Percentiles rank a stretch among this genome's conserved stretches.
phyloP scores from a whole-genome alignment of 2,888 invertebrate species.

The Idaea aversata region DNA sequence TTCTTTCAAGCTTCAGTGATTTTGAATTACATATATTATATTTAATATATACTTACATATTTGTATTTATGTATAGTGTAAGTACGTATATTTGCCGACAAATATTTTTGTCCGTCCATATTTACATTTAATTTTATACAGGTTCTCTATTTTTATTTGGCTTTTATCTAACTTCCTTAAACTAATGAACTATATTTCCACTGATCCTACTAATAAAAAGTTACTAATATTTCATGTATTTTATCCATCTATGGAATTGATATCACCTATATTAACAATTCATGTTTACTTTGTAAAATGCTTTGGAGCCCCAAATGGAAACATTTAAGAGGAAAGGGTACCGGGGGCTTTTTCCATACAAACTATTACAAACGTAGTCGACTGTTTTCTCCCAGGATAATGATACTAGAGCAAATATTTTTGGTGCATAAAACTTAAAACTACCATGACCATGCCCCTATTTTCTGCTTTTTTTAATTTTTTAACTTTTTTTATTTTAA shows the following conservation, averaged over 20 bases:
- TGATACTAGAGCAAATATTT: no score
- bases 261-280: neutral
- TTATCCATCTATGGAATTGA: slow-evolving; percentile 1
- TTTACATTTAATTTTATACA: slow-evolving; percentile 1
- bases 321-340: no score
- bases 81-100: slow-evolving; percentile 1
- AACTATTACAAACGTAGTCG: no score
- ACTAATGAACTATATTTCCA: slow-evolving; percentile 3
- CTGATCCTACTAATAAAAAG: neutral
- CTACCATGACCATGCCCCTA: no score
- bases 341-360: no score
- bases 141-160: neutral
- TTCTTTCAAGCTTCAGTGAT: neutral
- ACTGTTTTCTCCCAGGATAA: no score
- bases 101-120: slow-evolving; percentile 19
- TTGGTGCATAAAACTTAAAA: no score
- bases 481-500: no score
- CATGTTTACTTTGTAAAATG: neutral
- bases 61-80: slow-evolving; percentile 4
- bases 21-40: neutral
- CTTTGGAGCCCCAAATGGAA: neutral
- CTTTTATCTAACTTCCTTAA: neutral
- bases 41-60: neutral
- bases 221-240: neutral
- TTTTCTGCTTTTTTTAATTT: no score